phyloP scores from a whole-genome alignment of 2,797 vertebrate genomes.

The Cynodonichthys magdalenae region DNA sequence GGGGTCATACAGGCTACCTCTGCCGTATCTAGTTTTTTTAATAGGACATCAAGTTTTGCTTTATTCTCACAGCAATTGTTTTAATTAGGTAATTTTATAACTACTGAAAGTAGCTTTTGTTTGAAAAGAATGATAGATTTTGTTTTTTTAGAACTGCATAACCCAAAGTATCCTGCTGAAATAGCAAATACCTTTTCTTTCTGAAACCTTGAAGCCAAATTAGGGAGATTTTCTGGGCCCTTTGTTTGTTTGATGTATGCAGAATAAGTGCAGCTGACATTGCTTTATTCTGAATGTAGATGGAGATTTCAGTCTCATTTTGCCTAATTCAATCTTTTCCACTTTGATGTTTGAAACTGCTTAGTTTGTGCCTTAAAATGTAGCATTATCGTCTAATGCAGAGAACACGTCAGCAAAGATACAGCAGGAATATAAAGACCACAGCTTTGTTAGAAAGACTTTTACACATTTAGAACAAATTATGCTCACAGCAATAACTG shows the following conservation, averaged over 20 bases:
- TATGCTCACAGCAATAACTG: conserved; percentile 7
- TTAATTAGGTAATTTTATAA: too few species aligned
- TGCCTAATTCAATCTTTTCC: conserved; percentile 60
- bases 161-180: conserved; percentile 37
- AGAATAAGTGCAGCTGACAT: conserved; percentile 51
- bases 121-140: conserved; percentile 1
- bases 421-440: conserved; percentile 6
- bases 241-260: conserved; percentile 69
- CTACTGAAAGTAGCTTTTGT: neutral
- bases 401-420: conserved; percentile 16
- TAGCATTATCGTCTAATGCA: conserved; percentile 41
- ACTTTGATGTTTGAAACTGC: conserved; percentile 75
- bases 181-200: conserved; percentile 48
- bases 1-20: too few species aligned
- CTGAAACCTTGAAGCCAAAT: conserved; percentile 68
- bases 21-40: too few species aligned
- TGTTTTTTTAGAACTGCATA: neutral
- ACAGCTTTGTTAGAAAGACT: conserved; percentile 12
- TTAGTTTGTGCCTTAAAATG: conserved; percentile 61
- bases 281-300: conserved; percentile 57
- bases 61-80: neutral
- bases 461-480: conserved; percentile 7
- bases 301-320: conserved; percentile 65
- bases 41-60: neutral
- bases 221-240: conserved; percentile 49